Evolutionary conservation across 2,797 vertebrate species (phyloP).

Genomic region (Dermochelys coriacea): DNA sequence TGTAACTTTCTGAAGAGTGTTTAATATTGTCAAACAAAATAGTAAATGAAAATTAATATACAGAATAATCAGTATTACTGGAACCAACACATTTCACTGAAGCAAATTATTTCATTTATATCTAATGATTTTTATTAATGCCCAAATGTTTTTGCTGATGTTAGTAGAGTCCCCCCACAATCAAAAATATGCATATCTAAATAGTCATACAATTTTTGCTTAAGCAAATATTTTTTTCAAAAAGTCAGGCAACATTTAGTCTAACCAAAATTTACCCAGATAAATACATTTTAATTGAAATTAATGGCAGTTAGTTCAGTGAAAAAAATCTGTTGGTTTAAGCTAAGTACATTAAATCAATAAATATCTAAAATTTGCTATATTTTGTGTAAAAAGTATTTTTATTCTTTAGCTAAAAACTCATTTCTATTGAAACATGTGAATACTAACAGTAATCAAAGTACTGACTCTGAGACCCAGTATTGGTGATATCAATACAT

Average conservation of each 20-base stretch:
- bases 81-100: conserved; percentile 33
- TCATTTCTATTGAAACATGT: conserved; percentile 73
- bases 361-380: conserved; percentile 78
- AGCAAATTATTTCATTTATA: conserved; percentile 39
- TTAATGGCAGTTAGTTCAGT: conserved; percentile 82
- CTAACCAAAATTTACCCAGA: conserved; percentile 78
- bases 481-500: not conserved
- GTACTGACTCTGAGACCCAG: conserved; percentile 36
- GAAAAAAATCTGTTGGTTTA: conserved; percentile 79
- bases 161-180: conserved; percentile 26
- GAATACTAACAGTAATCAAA: conserved; percentile 51
- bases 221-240: conserved; percentile 64
- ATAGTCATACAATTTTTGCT: conserved; percentile 63
- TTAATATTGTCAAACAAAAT: conserved; percentile 16
- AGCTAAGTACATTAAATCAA: conserved; percentile 80
- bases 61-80: not conserved
- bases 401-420: conserved; percentile 71
- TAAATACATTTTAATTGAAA: conserved; percentile 85
- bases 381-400: conserved; percentile 75
- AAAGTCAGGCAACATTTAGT: conserved; percentile 77
- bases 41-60: conserved; percentile 13
- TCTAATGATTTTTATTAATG: conserved; percentile 53
- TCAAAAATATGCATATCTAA: conserved; percentile 28
- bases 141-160: conserved; percentile 30
- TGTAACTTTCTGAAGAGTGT: not conserved